Conservation (phyloP, 2,888 invertebrate genomes). For the Drosophila recens region DNA sequence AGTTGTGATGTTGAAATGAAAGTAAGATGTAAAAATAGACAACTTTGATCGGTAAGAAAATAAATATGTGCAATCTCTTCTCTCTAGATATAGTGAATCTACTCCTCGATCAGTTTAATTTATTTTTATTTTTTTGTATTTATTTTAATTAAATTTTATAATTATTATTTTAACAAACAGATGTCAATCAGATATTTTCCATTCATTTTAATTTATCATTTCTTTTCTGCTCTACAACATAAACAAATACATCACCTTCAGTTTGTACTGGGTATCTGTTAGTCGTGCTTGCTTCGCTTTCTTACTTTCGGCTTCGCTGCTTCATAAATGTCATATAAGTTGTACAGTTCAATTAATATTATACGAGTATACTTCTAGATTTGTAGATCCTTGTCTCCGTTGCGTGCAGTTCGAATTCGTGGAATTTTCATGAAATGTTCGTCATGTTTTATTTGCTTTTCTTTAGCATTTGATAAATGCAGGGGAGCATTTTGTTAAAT, state of each 20-base stretch:
- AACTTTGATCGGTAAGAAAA: not conserved
- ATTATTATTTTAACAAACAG: too few relatives aligned
- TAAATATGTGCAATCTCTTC: not conserved
- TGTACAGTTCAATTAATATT: constrained; percentile 78
- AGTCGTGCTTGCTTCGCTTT: not conserved
- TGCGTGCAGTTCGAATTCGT: constrained; percentile 53
- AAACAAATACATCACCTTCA: not conserved
- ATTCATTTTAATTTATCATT: too few relatives aligned
- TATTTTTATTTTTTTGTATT: too few relatives aligned
- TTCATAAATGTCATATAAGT: constrained; percentile 77
- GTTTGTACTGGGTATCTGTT: not conserved
- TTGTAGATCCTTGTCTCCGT: constrained; percentile 36
- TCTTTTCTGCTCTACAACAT: too few relatives aligned
- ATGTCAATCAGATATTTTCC: not conserved
- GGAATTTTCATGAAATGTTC: constrained; percentile 57
- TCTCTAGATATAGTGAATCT: too few relatives aligned
- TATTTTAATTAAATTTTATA: too few relatives aligned
- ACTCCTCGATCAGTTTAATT: too few relatives aligned
- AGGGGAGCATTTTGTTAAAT: constrained; percentile 61
- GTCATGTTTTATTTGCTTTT: constrained; percentile 16
- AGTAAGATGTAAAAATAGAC: not conserved
- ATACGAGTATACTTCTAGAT: constrained; percentile 37
- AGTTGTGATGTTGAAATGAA: not conserved
- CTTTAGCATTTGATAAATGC: constrained; percentile 62
- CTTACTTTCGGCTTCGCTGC: constrained; percentile 26